Conservation (phyloP, 1,140 invertebrate species). For the Batillaria attramentaria region DNA sequence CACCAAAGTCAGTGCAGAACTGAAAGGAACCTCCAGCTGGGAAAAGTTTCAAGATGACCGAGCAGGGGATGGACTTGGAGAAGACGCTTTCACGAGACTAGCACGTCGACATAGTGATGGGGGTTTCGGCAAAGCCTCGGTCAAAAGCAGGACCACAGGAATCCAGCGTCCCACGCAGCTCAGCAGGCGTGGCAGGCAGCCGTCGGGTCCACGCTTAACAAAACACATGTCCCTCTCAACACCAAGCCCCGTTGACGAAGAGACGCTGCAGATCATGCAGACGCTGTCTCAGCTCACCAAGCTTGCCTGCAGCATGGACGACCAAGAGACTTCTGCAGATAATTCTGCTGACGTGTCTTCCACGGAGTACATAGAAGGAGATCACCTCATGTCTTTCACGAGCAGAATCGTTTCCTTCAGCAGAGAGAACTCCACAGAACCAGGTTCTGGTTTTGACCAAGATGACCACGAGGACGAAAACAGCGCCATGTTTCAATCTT, state of each 20-base stretch:
- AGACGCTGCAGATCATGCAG: slow-evolving; percentile 24
- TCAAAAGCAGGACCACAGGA: too few relatives aligned
- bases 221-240: not conserved
- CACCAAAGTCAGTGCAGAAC: too few relatives aligned
- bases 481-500: too few relatives aligned
- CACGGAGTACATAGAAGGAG: not conserved
- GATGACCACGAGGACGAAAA: slow-evolving; percentile 5
- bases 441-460: too few relatives aligned
- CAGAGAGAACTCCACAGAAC: not conserved
- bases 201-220: not conserved
- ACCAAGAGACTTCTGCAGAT: not conserved
- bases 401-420: slow-evolving; percentile 22
- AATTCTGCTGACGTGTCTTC: not conserved
- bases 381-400: slow-evolving; percentile 1
- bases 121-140: too few relatives aligned
- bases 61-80: too few relatives aligned
- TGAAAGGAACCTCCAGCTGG: too few relatives aligned
- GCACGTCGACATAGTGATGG: too few relatives aligned
- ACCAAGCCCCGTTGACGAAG: slow-evolving; percentile 3
- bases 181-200: not conserved
- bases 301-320: too few relatives aligned
- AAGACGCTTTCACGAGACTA: too few relatives aligned
- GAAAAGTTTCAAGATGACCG: too few relatives aligned
- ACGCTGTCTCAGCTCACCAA: slow-evolving; percentile 22
- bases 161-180: too few relatives aligned